A percentile compares a stretch with the other conserved stretches of the same genome.
Evolutionary conservation across 1,140 invertebrate species (phyloP).

Genomic region (Eurosta solidaginis): DNA sequence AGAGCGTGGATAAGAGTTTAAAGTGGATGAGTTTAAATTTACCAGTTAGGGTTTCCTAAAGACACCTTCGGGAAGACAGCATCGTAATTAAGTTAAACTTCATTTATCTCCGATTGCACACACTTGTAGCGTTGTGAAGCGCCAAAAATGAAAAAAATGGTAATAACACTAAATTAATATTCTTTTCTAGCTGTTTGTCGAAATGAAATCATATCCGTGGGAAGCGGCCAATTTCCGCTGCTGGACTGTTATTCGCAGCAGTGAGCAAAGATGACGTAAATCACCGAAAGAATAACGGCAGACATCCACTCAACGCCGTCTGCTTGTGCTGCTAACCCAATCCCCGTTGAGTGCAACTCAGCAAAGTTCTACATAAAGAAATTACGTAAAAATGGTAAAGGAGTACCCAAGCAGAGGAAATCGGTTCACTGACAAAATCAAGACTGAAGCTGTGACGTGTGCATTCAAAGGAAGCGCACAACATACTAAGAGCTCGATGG

Average conservation of each 20-base stretch:
- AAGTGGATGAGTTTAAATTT: too few species aligned
- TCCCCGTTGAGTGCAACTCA: background rate
- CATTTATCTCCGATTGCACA: too few species aligned
- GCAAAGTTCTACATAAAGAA: conserved; percentile 4
- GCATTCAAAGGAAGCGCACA: background rate
- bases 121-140: too few species aligned
- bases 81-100: too few species aligned
- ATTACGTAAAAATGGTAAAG: background rate
- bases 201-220: background rate
- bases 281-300: background rate
- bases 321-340: background rate
- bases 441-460: background rate
- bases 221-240: background rate
- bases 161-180: background rate
- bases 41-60: too few species aligned
- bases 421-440: background rate
- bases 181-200: background rate
- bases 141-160: too few species aligned
- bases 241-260: background rate
- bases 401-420: background rate
- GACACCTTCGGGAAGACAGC: too few species aligned
- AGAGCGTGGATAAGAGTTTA: too few species aligned
- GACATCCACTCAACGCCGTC: background rate
- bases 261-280: background rate
- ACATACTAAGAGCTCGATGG: background rate